Evolutionary conservation across 2,888 invertebrate genomes (phyloP).

Genomic region (Thalpophila matura): DNA sequence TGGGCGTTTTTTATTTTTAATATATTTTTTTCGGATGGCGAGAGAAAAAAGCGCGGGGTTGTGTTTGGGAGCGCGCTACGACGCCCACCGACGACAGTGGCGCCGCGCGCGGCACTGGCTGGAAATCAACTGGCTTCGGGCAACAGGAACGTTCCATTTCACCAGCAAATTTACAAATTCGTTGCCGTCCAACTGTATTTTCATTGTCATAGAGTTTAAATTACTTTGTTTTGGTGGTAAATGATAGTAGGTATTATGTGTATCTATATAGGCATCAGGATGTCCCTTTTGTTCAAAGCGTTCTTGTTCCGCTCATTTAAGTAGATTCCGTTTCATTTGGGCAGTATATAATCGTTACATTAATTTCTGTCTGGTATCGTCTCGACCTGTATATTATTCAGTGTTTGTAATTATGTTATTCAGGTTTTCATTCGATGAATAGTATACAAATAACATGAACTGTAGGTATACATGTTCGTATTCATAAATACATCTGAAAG

Average conservation of each 20-base stretch:
- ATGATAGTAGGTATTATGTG: constrained; percentile 44
- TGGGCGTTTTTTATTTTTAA: constrained; percentile 53
- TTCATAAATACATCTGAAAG: constrained; percentile 32
- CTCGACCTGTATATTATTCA: constrained; percentile 33
- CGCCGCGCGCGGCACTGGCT: constrained; percentile 88
- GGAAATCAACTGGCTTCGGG: constrained; percentile 76
- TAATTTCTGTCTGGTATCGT: constrained; percentile 67
- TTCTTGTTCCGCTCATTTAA: constrained; percentile 80
- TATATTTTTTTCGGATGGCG: constrained; percentile 62
- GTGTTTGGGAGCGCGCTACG: constrained; percentile 75
- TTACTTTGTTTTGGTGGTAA: constrained; percentile 24
- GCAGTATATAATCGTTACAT: constrained; percentile 73
- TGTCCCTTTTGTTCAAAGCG: constrained; percentile 86
- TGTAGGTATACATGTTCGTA: constrained; percentile 13
- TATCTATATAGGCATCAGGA: constrained; percentile 76
- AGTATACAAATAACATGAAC: constrained; percentile 5
- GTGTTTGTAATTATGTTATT: constrained; percentile 37
- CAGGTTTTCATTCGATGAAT: constrained; percentile 29
- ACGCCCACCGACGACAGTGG: constrained; percentile 87
- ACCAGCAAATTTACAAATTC: constrained; percentile 66
- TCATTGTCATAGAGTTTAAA: constrained; percentile 59
- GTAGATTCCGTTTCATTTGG: constrained; percentile 78
- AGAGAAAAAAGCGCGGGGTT: constrained; percentile 73
- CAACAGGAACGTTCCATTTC: constrained; percentile 79
- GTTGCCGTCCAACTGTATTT: constrained; percentile 62